Base-by-base conservation (phyloP, 2,888 invertebrate species). In the Acanthosepion pharaonis region DNA sequence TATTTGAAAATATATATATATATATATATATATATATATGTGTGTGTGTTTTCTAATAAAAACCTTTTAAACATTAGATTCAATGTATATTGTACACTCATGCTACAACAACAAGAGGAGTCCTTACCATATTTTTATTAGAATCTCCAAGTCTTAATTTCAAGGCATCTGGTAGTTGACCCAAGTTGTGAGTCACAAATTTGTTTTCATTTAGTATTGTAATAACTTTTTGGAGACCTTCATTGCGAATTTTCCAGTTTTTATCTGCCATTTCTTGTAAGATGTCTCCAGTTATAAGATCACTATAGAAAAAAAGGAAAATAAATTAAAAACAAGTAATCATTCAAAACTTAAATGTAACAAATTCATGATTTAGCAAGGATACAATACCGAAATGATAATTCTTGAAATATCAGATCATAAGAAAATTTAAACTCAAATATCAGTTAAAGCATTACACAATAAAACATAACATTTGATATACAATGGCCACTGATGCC, bases 171-270 rank as follows among this genome's bases (percentile, higher is more conserved):
- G 99, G 98, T 91, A 99, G 97, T 97, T 99, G 99, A 0, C 99
- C 99, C 91, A 99, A 98, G 33, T 98, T 98, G 0, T 98, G 98
- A 96, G 98, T 99, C 95, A 99, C 98, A 20, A 98, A 98, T 96
- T 98, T 98, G 0, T 98, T 98, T 94, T 98, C 98, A 42, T 97
- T 98, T 78, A 99, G 98, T 92, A 99, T 98, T 0, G 98, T 98
- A 94, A 98, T 98, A 33, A 99, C 97, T 97, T 98, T 98, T 95
- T 98, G 98, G 48, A 99, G 97, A 0, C 98, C 98, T 97, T 98
- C 98, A 96, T 98, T 98, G 95, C 98, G 98, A 11, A 97, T 98
- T 98, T 99, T 99, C 99, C 99, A 99, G 97, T 97, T 97, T 96
- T 97, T 97, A 95, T 97, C 97, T 4, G 95, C 95, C 96, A 97